Base-by-base conservation (phyloP, 64 coral and sea anemone species). In the Pocillopora damicornis region DNA sequence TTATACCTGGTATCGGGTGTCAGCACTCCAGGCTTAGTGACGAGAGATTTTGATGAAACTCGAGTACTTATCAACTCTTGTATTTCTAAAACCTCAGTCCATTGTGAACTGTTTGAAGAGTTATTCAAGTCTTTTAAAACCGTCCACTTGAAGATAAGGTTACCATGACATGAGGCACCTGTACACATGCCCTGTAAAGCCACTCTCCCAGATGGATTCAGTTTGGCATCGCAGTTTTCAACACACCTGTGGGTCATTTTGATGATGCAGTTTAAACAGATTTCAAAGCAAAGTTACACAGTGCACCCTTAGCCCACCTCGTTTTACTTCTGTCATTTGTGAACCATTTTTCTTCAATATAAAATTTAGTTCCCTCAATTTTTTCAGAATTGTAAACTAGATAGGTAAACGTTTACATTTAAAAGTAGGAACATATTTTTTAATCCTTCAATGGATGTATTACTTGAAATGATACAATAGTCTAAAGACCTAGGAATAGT, bases 171-270 rank as follows among this genome's bases (percentile, higher is more conserved):
- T 2, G 37, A 76, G 16, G 37, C 13, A 9, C 75, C 75, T 4
- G 75, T 5, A 20, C 75, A 76, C 16, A 38, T 45, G 15, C 75
- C 75, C 45, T 76, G 75, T 45, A 76, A 16, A 15, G 75, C 75
- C 15, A 76, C 42, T 76, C 36, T 76, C 14, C 75, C 75, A 14
- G 75, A 76, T 76, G 75, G 75, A 16, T 76, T 76, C 36, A 76
- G 6, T 76, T 76, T 56, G 14, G 16, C 75, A 51, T 45, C 37
- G 45, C 75, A 76, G 37, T 76, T 76, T 7, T 76, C 75, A 36
- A 76, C 75, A 51, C 75, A 76, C 7, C 75, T 76, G 36, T 51
- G 7, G 2, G 42, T 51, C 42, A 7, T 51, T 51, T 51, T 4
- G 42, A 7, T 51, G 7, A 51, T 51, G 42, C 42, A 51, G 42